Percentiles rank a stretch among this genome's conserved stretches.
Conservation (phyloP, 2,113 vertebrate genomes). For the Penelope pileata region DNA sequence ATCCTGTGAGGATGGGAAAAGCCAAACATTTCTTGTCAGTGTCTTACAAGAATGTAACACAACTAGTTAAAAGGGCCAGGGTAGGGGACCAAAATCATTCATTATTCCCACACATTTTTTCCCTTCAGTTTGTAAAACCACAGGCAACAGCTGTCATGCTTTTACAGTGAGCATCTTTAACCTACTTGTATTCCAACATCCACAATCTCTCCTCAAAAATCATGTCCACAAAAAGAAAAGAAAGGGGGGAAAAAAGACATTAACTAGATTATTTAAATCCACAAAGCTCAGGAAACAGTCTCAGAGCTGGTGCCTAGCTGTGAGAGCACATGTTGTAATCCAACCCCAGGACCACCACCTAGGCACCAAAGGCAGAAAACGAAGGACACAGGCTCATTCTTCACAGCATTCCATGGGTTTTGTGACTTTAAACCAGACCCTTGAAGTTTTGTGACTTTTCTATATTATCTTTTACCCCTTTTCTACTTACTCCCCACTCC, state of each 20-base stretch:
- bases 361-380: conserved; percentile 52
- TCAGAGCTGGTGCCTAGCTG: conserved; percentile 56
- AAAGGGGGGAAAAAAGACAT: neutral
- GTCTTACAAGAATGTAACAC: conserved; percentile 71
- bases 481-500: conserved; percentile 37
- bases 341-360: conserved; percentile 68
- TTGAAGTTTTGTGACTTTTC: conserved; percentile 73
- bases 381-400: conserved; percentile 56
- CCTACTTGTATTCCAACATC: conserved; percentile 1
- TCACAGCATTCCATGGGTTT: conserved; percentile 63
- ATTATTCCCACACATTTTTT: conserved; percentile 16
- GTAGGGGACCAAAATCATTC: conserved; percentile 13
- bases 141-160: neutral
- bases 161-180: neutral
- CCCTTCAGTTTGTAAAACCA: conserved; percentile 50
- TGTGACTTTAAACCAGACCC: conserved; percentile 69
- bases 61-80: conserved; percentile 52
- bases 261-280: conserved; percentile 61
- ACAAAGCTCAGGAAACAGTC: conserved; percentile 53
- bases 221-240: neutral
- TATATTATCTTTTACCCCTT: conserved; percentile 40
- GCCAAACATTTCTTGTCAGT: conserved; percentile 73
- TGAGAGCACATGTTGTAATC: conserved; percentile 63
- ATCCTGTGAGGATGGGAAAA: conserved; percentile 79
- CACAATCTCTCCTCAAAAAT: neutral